Conservation (phyloP, 2,888 invertebrate species). For the Sussaba pulchella region DNA sequence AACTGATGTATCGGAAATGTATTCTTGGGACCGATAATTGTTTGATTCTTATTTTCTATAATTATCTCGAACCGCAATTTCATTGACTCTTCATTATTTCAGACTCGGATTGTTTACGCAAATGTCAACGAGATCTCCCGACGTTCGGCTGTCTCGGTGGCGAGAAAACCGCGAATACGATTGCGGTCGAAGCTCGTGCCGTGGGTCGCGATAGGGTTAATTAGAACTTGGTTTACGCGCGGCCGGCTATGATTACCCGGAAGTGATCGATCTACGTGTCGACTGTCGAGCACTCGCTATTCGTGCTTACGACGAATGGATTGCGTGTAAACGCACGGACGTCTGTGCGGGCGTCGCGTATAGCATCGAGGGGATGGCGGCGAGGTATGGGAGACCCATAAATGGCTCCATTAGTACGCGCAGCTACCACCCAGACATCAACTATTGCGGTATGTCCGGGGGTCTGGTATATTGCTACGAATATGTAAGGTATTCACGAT, state of each 20-base stretch:
- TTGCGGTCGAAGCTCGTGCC: conserved; percentile 53
- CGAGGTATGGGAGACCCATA: conserved; percentile 66
- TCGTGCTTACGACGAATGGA: conserved; percentile 17
- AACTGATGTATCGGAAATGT: not conserved
- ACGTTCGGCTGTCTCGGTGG: not conserved
- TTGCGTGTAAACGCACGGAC: conserved; percentile 6
- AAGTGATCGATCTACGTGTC: conserved; percentile 78
- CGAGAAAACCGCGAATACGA: not conserved
- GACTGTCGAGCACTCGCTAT: conserved; percentile 36
- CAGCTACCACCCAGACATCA: conserved; percentile 14
- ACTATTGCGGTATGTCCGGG: conserved; percentile 71
- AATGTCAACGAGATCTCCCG: too few species aligned
- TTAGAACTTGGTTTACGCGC: conserved; percentile 71
- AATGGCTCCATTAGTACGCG: conserved; percentile 75
- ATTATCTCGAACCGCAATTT: too few species aligned
- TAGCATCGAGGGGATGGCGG: too few species aligned
- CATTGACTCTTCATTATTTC: too few species aligned
- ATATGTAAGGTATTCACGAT: conserved; percentile 79
- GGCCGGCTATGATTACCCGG: conserved; percentile 74
- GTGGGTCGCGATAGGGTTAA: conserved; percentile 71
- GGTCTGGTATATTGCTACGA: conserved; percentile 72
- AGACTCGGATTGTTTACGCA: too few species aligned
- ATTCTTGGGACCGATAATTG: not conserved
- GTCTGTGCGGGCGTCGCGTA: too few species aligned
- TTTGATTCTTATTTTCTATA: not conserved